Evolutionary conservation across 2,797 vertebrate species (phyloP), one percentile per base, ranked within the genome.

Genomic region (Synanceia verrucosa): DNA sequence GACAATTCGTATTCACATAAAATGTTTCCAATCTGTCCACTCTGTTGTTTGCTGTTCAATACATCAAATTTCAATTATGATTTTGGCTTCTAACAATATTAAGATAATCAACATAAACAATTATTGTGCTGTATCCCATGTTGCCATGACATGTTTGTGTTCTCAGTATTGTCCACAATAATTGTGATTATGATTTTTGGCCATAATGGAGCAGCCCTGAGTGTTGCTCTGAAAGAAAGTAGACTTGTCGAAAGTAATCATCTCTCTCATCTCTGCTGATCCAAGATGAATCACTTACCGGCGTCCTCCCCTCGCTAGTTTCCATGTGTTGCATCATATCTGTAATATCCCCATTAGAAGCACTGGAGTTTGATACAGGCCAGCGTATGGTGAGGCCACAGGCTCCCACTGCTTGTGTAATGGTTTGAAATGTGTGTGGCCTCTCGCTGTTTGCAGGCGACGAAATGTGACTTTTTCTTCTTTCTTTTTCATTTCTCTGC

Each of bases 321-420:
- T 88, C 88, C 64, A 43, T 56, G 61, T 59, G 67, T 92, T 92
- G 84, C 89, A 78, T 91, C 90, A 91, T 53, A 63, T 76, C 70
- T 55, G 53, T 81, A 77, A 70, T 70, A 74, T 65, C 37, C 48
- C 47, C 47, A 70, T 83, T 53, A 76, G 53, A 50, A 31, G 55
- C 61, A 39, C 57, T 63, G 34, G 70, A 64, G 67, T 57, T 65
- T 58, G 57, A 62, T 53, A 23, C 6, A 1, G 56, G 33, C 61
- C 8, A 44, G 39, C n/a, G n/a, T 43, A 53, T 13, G 36, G 53
- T 47, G 48, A 64, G 67, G 56, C 50, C 53, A 26, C 33, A 6
- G 48, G 52, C 62, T 56, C 52, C 57, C 11, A 9, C 58, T 58
- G 67, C 63, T 78, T 26, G 63, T 50, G 70, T 73, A 71, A 83